Base-by-base conservation (phyloP, 23 tunicate genomes). In the Trididemnum clinides region DNA sequence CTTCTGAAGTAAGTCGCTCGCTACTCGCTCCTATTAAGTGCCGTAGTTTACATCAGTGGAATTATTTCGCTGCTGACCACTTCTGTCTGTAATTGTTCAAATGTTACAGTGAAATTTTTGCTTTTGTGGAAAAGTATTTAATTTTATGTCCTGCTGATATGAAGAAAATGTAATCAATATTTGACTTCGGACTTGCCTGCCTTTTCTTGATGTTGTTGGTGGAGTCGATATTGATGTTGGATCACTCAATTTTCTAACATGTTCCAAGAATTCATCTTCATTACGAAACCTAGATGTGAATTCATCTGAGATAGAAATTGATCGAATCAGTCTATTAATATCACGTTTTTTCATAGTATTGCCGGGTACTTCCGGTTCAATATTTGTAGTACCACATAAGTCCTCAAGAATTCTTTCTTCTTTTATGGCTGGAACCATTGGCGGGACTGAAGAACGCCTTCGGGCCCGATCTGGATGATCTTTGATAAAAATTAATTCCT, bases 351-450 rank as follows among this genome's bases (percentile, higher is more conserved):
- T 54, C 91, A 92, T 87, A 10, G 33, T 23, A 57, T 92, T 85
- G 10, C 87, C 91, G 1, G 97, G 97, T 0, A 92, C 97, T 27
- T 92, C 97, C 1, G 97, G 97, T 57, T 92, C 97, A 2, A 87
- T 78, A 26, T 85, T 83, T 0, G 97, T 82, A 1, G 64, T 58
- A 1, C 62, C 58, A 49, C 97, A 92, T 33, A 87, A 30, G 15
- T 92, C 97, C 32, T 92, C 97, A 2, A 92, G 82, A 33, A 87
- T 65, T 54, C 84, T 83, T 44, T 87, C 90, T 57, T 92, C 97
- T 35, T 64, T 83, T 73, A 92, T 92, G 7, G 82, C 77, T 1
- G 91, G 91, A 19, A 90, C 77, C n/a, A 80, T 33, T 10, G 97
- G 97, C 7, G 88, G 84, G n/a, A 86, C 77, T 7, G 91, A 87